A percentile compares a stretch with the other conserved stretches of the same genome.
Evolutionary conservation across 2,113 vertebrate species (phyloP).

Genomic region (Coptodon rendalli): DNA sequence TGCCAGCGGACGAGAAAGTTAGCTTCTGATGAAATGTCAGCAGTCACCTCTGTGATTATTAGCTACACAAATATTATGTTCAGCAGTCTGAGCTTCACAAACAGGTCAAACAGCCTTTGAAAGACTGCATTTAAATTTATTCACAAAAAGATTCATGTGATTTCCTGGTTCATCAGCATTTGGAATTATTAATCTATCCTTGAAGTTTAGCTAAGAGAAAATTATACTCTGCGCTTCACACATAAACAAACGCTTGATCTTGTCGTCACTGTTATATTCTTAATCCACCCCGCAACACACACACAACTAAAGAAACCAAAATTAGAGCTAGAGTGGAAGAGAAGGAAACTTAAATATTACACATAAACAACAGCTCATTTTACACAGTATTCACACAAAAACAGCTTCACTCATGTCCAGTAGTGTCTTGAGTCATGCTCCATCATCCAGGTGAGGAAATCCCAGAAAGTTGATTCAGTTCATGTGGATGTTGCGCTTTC

Average conservation of each 20-base stretch:
- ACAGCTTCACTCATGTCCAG: background rate
- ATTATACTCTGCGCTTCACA: background rate
- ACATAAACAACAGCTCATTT: background rate
- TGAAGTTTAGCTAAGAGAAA: background rate
- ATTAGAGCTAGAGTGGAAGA: background rate
- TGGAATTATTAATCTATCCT: background rate
- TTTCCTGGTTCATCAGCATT: background rate
- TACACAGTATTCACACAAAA: background rate
- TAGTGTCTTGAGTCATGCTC: background rate
- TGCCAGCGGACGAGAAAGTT: background rate
- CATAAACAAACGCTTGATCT: background rate
- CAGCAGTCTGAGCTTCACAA: background rate
- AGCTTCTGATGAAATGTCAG: background rate
- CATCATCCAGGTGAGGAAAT: background rate
- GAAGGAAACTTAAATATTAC: background rate
- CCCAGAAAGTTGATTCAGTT: background rate
- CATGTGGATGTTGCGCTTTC: background rate
- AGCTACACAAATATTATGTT: background rate
- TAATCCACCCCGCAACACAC: background rate
- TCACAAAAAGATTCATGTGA: background rate
- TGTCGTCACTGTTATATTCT: background rate
- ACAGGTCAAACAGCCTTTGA: background rate
- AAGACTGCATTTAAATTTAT: background rate
- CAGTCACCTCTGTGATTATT: background rate
- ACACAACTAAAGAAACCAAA: background rate